These are phyloP conservation scores for Lasioglossum zephyrum DNA, from an alignment of 2,888 invertebrate genomes.

Conservation along the genomic window DNA sequence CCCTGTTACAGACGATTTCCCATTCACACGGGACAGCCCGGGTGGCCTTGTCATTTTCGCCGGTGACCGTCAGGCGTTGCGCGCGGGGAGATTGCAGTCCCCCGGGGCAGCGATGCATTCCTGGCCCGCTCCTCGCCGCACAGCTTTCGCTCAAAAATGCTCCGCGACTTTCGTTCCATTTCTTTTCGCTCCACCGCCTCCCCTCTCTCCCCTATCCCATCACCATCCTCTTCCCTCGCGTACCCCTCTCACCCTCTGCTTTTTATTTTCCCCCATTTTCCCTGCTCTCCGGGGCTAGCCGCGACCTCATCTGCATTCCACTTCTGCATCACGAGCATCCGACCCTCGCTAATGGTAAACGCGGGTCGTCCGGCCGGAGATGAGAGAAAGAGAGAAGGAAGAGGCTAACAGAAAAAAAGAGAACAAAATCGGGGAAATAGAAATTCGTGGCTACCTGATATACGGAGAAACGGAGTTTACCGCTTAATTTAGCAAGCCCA, in stretches of 20 bases:
- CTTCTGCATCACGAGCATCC: slow-evolving; percentile 51
- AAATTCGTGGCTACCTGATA: slow-evolving; percentile 26
- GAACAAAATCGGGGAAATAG: slow-evolving; percentile 10
- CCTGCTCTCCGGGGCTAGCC: slow-evolving; percentile 8
- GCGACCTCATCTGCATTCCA: slow-evolving; percentile 67
- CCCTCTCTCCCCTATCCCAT: slow-evolving; percentile 22
- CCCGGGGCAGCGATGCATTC: slow-evolving; percentile 29
- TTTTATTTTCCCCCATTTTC: slow-evolving; percentile 44
- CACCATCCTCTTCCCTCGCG: slow-evolving; percentile 1
- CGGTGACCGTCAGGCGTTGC: slow-evolving; percentile 21
- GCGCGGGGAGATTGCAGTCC: slow-evolving; percentile 10
- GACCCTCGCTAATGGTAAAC: slow-evolving; percentile 63
- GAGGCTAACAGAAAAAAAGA: not conserved
- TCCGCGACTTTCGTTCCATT: slow-evolving; percentile 44
- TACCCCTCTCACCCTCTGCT: not conserved
- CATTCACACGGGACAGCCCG: not conserved
- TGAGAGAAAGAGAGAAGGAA: not conserved
- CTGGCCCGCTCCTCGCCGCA: not conserved
- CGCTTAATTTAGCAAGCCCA: slow-evolving; percentile 64
- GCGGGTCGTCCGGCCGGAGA: slow-evolving; percentile 24
- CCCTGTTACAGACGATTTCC: not conserved
- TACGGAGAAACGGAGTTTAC: slow-evolving; percentile 61
- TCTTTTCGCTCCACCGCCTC: slow-evolving; percentile 18
- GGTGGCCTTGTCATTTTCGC: not conserved
- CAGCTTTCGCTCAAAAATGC: slow-evolving; percentile 45